phyloP scores from a whole-genome alignment of 2,888 invertebrate species.

The Merodon equestris region DNA sequence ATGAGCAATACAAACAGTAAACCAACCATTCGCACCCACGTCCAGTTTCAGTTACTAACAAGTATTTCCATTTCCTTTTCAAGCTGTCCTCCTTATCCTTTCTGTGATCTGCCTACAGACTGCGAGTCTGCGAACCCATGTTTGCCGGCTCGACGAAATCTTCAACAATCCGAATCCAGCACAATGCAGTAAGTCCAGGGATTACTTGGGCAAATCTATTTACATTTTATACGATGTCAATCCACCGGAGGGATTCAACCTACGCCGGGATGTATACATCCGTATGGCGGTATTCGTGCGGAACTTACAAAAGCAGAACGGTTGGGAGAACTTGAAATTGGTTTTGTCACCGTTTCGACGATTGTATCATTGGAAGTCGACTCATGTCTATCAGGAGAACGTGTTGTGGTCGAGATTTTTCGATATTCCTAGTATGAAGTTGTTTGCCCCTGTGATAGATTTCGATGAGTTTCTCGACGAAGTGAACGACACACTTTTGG shows the following conservation, averaged over 20 bases:
- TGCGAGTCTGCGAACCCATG: constrained; percentile 40
- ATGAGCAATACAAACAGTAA: too few relatives aligned
- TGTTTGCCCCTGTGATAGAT: constrained; percentile 89
- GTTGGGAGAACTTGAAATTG: constrained; percentile 79
- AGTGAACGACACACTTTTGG: constrained; percentile 74
- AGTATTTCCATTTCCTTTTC: background rate
- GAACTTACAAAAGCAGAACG: constrained; percentile 81
- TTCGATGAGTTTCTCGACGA: constrained; percentile 88
- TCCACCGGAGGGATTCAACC: constrained; percentile 97
- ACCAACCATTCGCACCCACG: too few relatives aligned
- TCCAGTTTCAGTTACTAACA: background rate
- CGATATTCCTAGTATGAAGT: constrained; percentile 87
- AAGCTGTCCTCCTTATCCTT: constrained; percentile 46
- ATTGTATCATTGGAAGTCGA: constrained; percentile 93
- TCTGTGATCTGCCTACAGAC: constrained; percentile 41
- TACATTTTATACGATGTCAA: constrained; percentile 96
- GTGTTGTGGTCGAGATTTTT: constrained; percentile 93
- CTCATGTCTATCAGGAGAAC: constrained; percentile 81
- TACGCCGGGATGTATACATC: constrained; percentile 97
- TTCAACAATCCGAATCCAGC: constrained; percentile 17
- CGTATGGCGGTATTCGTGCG: constrained; percentile 91
- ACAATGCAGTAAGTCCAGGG: constrained; percentile 35
- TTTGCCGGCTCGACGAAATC: constrained; percentile 33
- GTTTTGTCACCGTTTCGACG: constrained; percentile 96
- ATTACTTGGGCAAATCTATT: constrained; percentile 70